These are phyloP conservation scores for Trachelus troglodyta DNA, from an alignment of 2,888 invertebrate species.

Conservation along the genomic window DNA sequence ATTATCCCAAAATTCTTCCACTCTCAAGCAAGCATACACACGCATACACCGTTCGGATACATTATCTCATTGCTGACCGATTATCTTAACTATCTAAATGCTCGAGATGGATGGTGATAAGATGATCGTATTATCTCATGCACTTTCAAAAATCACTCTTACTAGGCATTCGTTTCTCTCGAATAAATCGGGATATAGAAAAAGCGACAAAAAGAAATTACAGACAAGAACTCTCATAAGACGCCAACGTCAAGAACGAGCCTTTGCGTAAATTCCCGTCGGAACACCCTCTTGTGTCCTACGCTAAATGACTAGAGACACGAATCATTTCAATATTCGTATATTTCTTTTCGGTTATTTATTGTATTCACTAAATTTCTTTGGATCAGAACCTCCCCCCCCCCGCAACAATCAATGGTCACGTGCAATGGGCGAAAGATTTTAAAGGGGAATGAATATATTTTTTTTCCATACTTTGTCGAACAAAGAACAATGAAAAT, in stretches of 20 bases:
- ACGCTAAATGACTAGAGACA: not conserved
- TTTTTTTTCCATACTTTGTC: no score
- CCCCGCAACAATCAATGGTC: not conserved
- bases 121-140: slow-evolving; percentile 13
- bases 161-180: slow-evolving; percentile 22
- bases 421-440: not conserved
- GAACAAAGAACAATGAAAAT: not conserved
- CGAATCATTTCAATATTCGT: not conserved
- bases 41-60: not conserved
- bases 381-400: not conserved
- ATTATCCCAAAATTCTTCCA: not conserved
- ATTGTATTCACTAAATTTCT: not conserved
- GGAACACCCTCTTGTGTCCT: not conserved
- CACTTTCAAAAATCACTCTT: slow-evolving; percentile 17
- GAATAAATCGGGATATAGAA: slow-evolving; percentile 18
- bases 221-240: not conserved
- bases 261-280: not conserved
- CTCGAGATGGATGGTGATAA: slow-evolving; percentile 15
- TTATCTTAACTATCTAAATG: slow-evolving; percentile 14
- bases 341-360: not conserved
- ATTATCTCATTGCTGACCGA: not conserved
- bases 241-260: not conserved
- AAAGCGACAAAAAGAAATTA: not conserved
- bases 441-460: not conserved
- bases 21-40: not conserved